Evolutionary conservation across 2,888 invertebrate genomes (phyloP), one percentile per base, ranked within the genome.

Genomic region (Lycaena phlaeas): DNA sequence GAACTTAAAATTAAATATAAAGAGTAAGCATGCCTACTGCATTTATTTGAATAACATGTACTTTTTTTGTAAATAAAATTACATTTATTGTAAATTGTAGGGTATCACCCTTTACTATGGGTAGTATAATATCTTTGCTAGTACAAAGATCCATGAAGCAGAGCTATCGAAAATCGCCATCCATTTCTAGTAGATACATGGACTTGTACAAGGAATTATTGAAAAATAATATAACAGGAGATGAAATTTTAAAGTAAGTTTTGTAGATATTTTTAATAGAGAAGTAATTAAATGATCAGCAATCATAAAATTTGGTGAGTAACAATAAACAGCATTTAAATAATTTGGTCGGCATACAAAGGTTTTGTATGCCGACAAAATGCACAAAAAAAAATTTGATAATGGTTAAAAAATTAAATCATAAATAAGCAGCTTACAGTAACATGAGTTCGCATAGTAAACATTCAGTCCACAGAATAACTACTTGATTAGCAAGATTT

Each of bases 41-140:
- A n/a, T 1, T 14, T 27, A n/a, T 17, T 14, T 4, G 15, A 7
- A 22, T 15, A 11, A 22, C 18, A 6, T 30, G 9, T 14, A n/a
- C 14, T 39, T 17, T 22, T 4, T n/a, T 12, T 6, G 4, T 18
- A 14, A 15, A 14, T 9, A 22, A 26, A 9, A 5, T n/a, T 22
- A 4, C 14, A 11, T 10, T 11, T 9, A 34, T 2, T 10, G 27
- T 22, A 2, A 29, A 43, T 61, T 60, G 46, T 54, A 90, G 90
- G 30, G 64, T 91, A 40, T 84, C 87, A 36, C 62, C 82, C 30
- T 69, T 85, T 38, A 90, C 92, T 0, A 56, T 94, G 26, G 88
- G 88, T 40, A 92, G 93, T 61, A 92, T 94, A 52, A 64, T 92
- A 42, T 87, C 88, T 15, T 76, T 88, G 30, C 87, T 92, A 54